phyloP scores from a whole-genome alignment of 2,113 vertebrate species.

The Otus sunia region DNA sequence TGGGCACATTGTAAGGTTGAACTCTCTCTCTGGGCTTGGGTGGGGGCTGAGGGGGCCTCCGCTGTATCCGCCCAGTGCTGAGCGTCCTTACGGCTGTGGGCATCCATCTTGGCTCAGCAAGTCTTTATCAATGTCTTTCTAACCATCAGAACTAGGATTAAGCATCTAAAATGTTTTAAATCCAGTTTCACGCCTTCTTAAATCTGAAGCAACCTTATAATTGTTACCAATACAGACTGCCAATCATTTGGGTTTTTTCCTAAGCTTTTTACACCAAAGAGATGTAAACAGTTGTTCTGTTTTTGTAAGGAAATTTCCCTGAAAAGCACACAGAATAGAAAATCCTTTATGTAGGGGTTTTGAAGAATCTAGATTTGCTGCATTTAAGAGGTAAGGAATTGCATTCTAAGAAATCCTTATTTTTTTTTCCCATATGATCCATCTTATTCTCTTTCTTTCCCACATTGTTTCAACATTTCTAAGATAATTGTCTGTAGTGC shows the following conservation, averaged over 20 bases:
- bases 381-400: background rate
- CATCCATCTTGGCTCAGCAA: background rate
- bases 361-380: background rate
- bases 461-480: conserved; percentile 72
- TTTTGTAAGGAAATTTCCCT: background rate
- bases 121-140: background rate
- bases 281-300: background rate
- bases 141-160: background rate
- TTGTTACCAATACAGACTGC: background rate
- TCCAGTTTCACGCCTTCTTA: background rate
- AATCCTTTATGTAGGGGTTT: background rate
- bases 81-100: background rate
- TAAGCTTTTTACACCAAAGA: background rate
- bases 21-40: background rate
- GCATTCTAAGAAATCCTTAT: background rate
- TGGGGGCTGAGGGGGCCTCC: too few relatives aligned
- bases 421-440: background rate
- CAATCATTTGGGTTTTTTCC: background rate
- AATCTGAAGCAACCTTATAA: background rate
- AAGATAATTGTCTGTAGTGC: conserved; percentile 74
- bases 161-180: background rate
- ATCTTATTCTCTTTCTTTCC: background rate
- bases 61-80: rapidly evolving
- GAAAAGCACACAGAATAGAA: background rate
- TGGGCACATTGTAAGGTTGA: background rate